Conservation (phyloP, 2,797 vertebrate species). For the Characodon lateralis region DNA sequence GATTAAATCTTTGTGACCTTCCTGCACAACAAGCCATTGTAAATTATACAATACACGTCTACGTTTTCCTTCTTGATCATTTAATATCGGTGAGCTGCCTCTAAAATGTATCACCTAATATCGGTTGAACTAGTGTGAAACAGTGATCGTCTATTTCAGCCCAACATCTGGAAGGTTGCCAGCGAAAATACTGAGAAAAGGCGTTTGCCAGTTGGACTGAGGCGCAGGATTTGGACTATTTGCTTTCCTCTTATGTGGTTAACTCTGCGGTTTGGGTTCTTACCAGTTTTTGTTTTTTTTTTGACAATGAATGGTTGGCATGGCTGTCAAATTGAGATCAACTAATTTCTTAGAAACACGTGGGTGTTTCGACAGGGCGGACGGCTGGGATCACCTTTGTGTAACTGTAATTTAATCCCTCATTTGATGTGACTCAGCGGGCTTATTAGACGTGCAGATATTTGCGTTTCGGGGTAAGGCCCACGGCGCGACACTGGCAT, state of each 20-base stretch:
- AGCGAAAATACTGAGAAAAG: constrained; percentile 17
- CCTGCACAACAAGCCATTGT: constrained; percentile 68
- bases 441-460: constrained; percentile 51
- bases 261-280: constrained; percentile 31
- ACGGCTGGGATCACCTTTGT: constrained; percentile 50
- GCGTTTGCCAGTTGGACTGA: constrained; percentile 43
- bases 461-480: constrained; percentile 58
- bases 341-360: constrained; percentile 48
- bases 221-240: constrained; percentile 36
- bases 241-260: constrained; percentile 44
- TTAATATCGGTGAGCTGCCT: constrained; percentile 22
- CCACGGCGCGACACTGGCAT: constrained; percentile 64
- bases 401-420: constrained; percentile 73
- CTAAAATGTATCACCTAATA: not conserved
- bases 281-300: constrained; percentile 9
- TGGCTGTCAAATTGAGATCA: constrained; percentile 59
- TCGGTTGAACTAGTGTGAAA: not conserved
- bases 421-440: constrained; percentile 71
- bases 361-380: constrained; percentile 49
- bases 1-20: constrained; percentile 34
- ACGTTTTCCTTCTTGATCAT: constrained; percentile 22
- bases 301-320: constrained; percentile 67
- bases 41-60: not conserved
- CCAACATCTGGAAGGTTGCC: not conserved
- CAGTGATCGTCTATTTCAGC: not conserved